Evolutionary conservation across 2,113 vertebrate genomes (phyloP).

Genomic region (Notechis scutatus): DNA sequence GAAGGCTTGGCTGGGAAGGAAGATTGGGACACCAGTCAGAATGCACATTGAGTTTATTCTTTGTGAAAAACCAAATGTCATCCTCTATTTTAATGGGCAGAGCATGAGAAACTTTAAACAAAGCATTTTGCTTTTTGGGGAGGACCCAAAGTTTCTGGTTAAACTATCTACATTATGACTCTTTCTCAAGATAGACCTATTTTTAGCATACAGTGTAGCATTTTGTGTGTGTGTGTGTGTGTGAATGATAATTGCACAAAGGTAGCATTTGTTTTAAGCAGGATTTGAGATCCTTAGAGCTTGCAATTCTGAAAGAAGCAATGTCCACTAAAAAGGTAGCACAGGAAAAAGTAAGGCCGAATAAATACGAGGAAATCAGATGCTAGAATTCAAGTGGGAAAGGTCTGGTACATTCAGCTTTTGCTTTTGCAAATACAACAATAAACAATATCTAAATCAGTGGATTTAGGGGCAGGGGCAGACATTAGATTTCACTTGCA

Average conservation of each 20-base stretch:
- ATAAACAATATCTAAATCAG: neutral
- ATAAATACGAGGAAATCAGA: neutral
- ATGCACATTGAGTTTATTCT: conserved; percentile 53
- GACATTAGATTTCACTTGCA: neutral
- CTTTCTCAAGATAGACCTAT: neutral
- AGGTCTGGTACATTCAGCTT: neutral
- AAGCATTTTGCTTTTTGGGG: neutral
- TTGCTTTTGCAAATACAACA: neutral
- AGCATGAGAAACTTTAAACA: neutral
- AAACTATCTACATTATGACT: neutral
- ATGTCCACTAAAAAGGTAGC: neutral
- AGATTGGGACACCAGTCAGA: conserved; percentile 40
- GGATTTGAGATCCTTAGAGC: neutral
- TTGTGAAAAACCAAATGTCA: conserved; percentile 7
- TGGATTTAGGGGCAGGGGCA: neutral
- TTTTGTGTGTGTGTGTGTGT: too few relatives aligned
- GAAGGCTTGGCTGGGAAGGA: conserved; percentile 54
- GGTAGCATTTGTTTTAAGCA: neutral
- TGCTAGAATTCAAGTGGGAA: neutral
- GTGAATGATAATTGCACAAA: neutral
- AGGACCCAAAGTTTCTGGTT: neutral
- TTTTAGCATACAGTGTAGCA: neutral
- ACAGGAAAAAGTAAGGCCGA: neutral
- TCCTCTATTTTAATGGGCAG: neutral
- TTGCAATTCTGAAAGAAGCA: neutral